Evolutionary conservation across 2,797 vertebrate species (phyloP), one percentile per base, ranked within the genome.

Genomic region (Pseudomugil gertrudae): DNA sequence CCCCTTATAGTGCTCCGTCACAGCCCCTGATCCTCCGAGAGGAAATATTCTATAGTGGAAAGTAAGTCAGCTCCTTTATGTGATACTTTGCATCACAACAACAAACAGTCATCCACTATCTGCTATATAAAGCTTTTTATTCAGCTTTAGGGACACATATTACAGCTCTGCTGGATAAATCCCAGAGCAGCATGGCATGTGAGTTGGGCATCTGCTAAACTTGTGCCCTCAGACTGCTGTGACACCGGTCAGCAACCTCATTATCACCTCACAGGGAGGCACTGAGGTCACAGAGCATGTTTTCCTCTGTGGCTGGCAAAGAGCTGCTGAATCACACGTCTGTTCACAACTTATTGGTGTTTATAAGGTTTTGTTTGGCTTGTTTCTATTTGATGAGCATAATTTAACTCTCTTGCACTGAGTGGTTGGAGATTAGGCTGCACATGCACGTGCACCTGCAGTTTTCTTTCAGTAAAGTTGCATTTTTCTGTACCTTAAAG

Each of bases 401-500:
- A n/a, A n/a, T 38, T 38, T 38, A 43, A 8, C 38, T 21, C 19
- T n/a, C n/a, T 15, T 40, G 38, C 38, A 38, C 3, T 38, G 5
- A 15, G 15, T 15, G 17, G 5, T 8, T 43, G 38, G 1, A 19
- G 2, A n/a, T 8, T 7, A 43, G 32, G 1, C 32, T 5, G 8
- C 19, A n/a, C 17, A 43, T 45, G 17, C 23, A 6, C 24, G 5
- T 73, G 43, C 62, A 68, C 50, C 55, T 78, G 69, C 6, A 10
- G 17, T 19, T 24, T 13, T 26, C 6, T 17, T 43, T 43, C 17
- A 23, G 1, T 1, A 17, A 2, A 17, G 30, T 3, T 35, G 35
- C 3, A n/a, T 19, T 47, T 54, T 1, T 17, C 15, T 56, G 52
- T 94, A 98, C 97, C 96, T 99, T 98, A 87, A 99, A 98, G 83